These are phyloP conservation scores for Potorous gilbertii DNA, from an alignment of 2,797 vertebrate species.

Conservation along the genomic window DNA sequence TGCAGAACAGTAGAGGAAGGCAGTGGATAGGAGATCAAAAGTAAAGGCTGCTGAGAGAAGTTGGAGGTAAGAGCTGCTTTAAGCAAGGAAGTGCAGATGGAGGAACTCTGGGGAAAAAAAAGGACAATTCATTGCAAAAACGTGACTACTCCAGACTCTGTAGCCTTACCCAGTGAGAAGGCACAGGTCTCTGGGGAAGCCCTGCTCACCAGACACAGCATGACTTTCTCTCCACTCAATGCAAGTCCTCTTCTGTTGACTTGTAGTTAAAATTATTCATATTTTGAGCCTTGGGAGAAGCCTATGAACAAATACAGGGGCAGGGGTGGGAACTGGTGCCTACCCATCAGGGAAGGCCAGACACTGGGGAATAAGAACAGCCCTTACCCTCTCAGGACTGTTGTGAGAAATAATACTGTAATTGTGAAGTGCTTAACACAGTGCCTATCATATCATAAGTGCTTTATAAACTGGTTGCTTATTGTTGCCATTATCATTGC, in stretches of 20 bases:
- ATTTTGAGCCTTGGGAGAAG: neutral
- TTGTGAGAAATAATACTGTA: neutral
- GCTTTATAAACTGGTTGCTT: neutral
- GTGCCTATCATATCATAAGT: neutral
- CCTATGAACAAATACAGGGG: neutral
- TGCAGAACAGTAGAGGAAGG: neutral
- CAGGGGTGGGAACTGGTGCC: neutral
- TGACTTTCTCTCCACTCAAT: neutral
- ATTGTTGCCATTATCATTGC: neutral
- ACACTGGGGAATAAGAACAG: neutral
- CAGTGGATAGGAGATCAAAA: neutral
- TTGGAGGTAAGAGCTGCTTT: neutral
- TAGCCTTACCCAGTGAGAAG: neutral
- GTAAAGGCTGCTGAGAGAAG: neutral
- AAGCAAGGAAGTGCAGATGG: neutral
- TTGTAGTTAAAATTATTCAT: neutral
- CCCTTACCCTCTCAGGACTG: neutral
- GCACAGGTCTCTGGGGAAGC: neutral
- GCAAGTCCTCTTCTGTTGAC: neutral
- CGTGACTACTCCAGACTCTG: neutral
- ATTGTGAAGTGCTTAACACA: neutral
- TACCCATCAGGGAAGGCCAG: neutral
- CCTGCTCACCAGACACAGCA: neutral
- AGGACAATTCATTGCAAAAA: neutral
- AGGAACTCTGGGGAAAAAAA: neutral